These are phyloP conservation scores for Meteorus sp. DNA, from an alignment of 1,140 invertebrate genomes.

Conservation along the genomic window DNA sequence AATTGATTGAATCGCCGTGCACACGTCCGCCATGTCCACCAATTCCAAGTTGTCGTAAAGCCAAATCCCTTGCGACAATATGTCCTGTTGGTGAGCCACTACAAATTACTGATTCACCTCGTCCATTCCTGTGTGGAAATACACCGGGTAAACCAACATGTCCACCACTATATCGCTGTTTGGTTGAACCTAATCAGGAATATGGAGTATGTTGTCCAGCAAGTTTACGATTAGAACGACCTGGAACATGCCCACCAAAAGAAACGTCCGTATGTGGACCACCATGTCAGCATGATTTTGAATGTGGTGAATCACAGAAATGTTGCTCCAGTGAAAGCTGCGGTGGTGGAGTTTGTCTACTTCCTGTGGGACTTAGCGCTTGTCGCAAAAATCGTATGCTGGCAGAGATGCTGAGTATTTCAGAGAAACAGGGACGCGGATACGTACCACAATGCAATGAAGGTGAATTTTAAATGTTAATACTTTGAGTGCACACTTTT, in stretches of 20 bases:
- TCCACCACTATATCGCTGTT: conserved; percentile 77
- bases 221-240: conserved; percentile 71
- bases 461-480: conserved; percentile 35
- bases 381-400: conserved; percentile 77
- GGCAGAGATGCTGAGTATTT: conserved; percentile 74
- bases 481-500: too few species aligned
- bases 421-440: conserved; percentile 75
- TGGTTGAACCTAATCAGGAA: conserved; percentile 76
- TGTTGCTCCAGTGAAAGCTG: conserved; percentile 70
- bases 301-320: conserved; percentile 78
- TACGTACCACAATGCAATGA: conserved; percentile 80
- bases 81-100: conserved; percentile 79
- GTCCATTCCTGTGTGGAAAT: conserved; percentile 81
- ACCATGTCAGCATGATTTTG: conserved; percentile 73
- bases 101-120: conserved; percentile 73
- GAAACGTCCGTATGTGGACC: conserved; percentile 62
- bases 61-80: conserved; percentile 67
- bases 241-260: conserved; percentile 71
- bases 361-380: conserved; percentile 51
- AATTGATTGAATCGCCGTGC: conserved; percentile 77
- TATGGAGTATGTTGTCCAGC: conserved; percentile 87
- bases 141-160: conserved; percentile 79
- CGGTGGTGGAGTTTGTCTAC: conserved; percentile 43
- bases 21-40: conserved; percentile 77
- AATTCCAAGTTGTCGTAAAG: conserved; percentile 75